These are phyloP conservation scores for Sapajus apella DNA, from an alignment of 2,113 vertebrate genomes.

Conservation along the genomic window DNA sequence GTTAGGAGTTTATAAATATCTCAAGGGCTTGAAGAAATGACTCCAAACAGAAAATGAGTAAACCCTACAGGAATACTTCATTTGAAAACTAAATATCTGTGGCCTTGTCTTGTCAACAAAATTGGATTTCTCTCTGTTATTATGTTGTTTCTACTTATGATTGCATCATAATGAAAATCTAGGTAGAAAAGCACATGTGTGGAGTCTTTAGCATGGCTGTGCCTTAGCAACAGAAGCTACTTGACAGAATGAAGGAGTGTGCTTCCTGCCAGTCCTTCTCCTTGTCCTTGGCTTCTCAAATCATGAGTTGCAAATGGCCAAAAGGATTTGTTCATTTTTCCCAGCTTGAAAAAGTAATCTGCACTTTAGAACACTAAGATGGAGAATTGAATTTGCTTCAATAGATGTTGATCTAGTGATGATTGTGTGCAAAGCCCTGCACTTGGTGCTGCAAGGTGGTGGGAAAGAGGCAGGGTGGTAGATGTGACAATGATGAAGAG, in stretches of 20 bases:
- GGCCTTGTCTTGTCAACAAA: constrained; percentile 48
- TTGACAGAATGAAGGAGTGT: background rate
- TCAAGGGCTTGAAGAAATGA: constrained; percentile 51
- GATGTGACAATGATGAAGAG: background rate
- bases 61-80: constrained; percentile 16
- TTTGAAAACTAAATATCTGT: constrained; percentile 68
- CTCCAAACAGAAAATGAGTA: constrained; percentile 42
- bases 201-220: background rate
- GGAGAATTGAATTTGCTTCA: background rate
- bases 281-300: background rate
- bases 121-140: constrained; percentile 57
- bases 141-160: constrained; percentile 19
- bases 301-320: background rate
- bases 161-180: constrained; percentile 42
- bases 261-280: background rate
- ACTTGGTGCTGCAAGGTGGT: background rate
- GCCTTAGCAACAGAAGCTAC: background rate
- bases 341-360: constrained; percentile 23
- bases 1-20: constrained; percentile 81
- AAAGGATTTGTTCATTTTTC: background rate
- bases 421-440: background rate
- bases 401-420: background rate
- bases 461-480: background rate
- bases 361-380: constrained; percentile 7
- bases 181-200: background rate